These are phyloP conservation scores for Orchestes rusci DNA, from an alignment of 2,888 invertebrate species.

Conservation along the genomic window DNA sequence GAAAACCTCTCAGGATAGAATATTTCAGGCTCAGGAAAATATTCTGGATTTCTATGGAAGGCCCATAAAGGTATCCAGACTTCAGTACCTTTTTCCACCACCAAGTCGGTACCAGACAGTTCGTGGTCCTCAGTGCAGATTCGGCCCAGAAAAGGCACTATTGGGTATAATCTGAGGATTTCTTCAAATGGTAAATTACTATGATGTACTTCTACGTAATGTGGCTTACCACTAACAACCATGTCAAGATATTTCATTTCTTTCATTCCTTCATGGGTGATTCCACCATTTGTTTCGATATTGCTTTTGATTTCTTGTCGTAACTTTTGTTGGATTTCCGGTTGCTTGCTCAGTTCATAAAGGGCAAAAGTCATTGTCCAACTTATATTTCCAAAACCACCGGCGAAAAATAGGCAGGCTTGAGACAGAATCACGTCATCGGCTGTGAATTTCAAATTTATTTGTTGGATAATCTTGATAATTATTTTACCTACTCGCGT, in stretches of 20 bases:
- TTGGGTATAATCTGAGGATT: constrained; percentile 33
- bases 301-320: constrained; percentile 46
- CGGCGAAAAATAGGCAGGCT: constrained; percentile 46
- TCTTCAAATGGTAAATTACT: not conserved
- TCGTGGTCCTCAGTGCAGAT: constrained; percentile 33
- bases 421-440: too few relatives aligned
- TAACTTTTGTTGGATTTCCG: constrained; percentile 48
- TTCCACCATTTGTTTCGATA: constrained; percentile 35
- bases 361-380: constrained; percentile 51
- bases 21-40: constrained; percentile 31
- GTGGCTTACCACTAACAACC: constrained; percentile 24
- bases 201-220: not conserved
- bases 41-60: constrained; percentile 32
- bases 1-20: constrained; percentile 33
- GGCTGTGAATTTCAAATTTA: too few relatives aligned
- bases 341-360: constrained; percentile 50
- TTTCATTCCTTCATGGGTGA: constrained; percentile 49
- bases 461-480: too few relatives aligned
- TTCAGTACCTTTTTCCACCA: constrained; percentile 37
- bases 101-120: constrained; percentile 30
- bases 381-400: constrained; percentile 56
- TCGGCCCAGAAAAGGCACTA: constrained; percentile 35
- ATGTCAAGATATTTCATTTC: constrained; percentile 48
- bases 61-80: constrained; percentile 33
- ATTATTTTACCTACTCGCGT: too few relatives aligned